These are phyloP conservation scores for Drosophila ironensis DNA, from an alignment of 1,140 invertebrate species.

Conservation along the genomic window DNA sequence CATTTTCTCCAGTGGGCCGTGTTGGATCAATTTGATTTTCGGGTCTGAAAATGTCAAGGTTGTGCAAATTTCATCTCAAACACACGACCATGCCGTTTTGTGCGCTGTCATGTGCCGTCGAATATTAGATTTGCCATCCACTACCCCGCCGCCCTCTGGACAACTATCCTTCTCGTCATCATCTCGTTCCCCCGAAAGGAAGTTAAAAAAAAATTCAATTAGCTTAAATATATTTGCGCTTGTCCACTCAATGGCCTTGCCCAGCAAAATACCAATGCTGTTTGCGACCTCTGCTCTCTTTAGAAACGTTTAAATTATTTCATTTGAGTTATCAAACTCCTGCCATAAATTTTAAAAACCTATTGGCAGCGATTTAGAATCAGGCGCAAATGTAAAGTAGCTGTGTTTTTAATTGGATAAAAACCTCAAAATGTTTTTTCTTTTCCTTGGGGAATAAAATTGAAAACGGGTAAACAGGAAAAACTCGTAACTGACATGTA, in stretches of 20 bases:
- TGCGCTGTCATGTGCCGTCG: constrained; percentile 32
- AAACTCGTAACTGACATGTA: too few species aligned
- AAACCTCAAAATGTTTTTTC: background rate
- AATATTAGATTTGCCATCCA: constrained; percentile 37
- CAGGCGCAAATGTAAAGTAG: background rate
- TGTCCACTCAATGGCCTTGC: background rate
- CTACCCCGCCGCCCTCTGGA: background rate
- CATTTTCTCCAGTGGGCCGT: background rate
- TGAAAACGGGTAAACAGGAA: too few species aligned
- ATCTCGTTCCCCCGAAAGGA: background rate
- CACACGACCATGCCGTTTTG: constrained; percentile 3
- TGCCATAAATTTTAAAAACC: constrained; percentile 40
- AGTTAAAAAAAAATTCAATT: constrained; percentile 56
- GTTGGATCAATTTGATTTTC: constrained; percentile 13
- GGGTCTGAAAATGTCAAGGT: constrained; percentile 51
- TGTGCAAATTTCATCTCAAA: constrained; percentile 31
- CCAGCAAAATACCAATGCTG: background rate
- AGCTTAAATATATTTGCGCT: constrained; percentile 61
- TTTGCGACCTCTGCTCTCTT: background rate
- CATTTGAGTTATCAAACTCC: constrained; percentile 21
- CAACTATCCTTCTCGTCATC: background rate
- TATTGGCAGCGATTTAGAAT: constrained; percentile 17
- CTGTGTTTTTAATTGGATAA: background rate
- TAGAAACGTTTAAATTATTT: constrained; percentile 24
- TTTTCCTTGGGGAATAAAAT: background rate